A percentile compares a stretch with the other conserved stretches of the same genome.
These are phyloP conservation scores for Sminthurinus aureus DNA, from an alignment of 2,888 invertebrate genomes.

Conservation along the genomic window DNA sequence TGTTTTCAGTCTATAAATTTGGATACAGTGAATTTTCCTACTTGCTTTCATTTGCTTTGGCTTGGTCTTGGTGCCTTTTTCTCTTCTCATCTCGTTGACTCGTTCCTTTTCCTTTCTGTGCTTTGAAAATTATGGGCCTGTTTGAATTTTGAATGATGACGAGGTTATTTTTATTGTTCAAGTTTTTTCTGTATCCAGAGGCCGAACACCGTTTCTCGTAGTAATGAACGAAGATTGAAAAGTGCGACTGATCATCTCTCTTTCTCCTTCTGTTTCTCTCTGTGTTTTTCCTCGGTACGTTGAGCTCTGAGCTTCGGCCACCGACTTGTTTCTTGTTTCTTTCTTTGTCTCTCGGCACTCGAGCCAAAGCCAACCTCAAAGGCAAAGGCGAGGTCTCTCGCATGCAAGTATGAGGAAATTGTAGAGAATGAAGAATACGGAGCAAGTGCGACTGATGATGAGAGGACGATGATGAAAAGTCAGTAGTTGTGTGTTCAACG, in stretches of 20 bases:
- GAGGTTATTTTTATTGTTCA: constrained; percentile 41
- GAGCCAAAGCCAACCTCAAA: background rate
- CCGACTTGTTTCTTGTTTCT: background rate
- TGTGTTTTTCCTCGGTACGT: background rate
- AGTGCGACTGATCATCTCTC: background rate
- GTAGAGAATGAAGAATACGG: background rate
- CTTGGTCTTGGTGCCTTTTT: background rate
- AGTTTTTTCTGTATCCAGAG: constrained; percentile 2
- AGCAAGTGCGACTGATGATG: too few relatives aligned
- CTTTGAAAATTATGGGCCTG: constrained; percentile 30
- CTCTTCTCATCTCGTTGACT: background rate
- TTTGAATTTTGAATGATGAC: constrained; percentile 35
- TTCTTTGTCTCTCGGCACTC: constrained; percentile 14
- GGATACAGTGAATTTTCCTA: background rate
- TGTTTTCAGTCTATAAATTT: background rate
- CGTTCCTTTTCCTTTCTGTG: background rate
- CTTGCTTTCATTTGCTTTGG: background rate
- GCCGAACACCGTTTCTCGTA: constrained; percentile 11
- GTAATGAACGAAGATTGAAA: too few relatives aligned
- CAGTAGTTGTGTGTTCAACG: background rate
- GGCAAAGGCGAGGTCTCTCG: background rate
- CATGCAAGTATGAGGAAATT: background rate
- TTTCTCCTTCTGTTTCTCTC: background rate
- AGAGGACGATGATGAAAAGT: background rate
- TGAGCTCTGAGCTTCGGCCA: background rate